Base-by-base conservation (phyloP, 2,113 vertebrate species). In the Oncorhynchus gorbuscha region DNA sequence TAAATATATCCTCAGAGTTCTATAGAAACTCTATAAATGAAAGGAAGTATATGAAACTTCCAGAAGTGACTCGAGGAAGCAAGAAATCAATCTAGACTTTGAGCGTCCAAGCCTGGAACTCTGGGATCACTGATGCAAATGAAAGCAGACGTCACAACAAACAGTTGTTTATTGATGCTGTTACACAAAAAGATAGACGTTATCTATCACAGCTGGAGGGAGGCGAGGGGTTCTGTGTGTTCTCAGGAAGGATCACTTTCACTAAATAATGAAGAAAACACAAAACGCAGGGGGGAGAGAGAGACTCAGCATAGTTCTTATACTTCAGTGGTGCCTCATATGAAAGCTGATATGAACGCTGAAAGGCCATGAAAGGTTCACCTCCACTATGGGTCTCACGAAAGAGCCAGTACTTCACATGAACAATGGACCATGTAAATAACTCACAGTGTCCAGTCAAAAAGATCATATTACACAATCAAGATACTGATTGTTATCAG, bases 171-270 rank as follows among this genome's bases (percentile, higher is more conserved):
- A 51, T 74, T 1, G 2, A 28, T 30, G 20, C 18, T 65, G 28
- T 73, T 69, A 66, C 76, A 71, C 7, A 68, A 13, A 22, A 65
- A 71, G 61, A 80, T 72, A 32, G 65, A 74, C 48, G 71, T 67
- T 79, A 70, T 75, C 45, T 64, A 66, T 62, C 66, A 76, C 14
- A 78, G 49, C 30, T 71, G 18, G 7, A 24, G 35, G 32, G 20
- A 61, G 26, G 72, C 12, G 5, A 24, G 51, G 58, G 16, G 62
- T 61, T 71, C 32, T 59, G 4, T 2, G 16, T 24, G 1, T 75
- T 75, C 8, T 48, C 39, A 58, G 48, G 58, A 30, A 1, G 55
- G 48, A 73, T 39, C 61, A 7, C 16, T 72, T 76, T 72, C 8
- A 48, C 67, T 79, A 13, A 65, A 64, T 22, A 64, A 78, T 72